Evolutionary conservation across 1,140 invertebrate species (phyloP).

Genomic region (Piezodorus guildinii): DNA sequence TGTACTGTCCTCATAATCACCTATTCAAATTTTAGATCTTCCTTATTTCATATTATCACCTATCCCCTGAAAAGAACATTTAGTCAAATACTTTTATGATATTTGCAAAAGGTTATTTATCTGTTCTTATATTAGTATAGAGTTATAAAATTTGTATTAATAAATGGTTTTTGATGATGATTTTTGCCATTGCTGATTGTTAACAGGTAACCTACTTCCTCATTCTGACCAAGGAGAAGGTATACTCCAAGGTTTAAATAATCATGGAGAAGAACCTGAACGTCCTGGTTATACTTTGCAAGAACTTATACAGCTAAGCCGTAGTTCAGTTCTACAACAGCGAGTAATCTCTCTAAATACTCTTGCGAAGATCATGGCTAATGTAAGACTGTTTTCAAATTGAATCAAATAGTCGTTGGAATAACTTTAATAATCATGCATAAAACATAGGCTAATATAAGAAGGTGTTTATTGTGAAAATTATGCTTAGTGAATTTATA

Average conservation of each 20-base stretch:
- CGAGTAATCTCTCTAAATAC: slow-evolving; percentile 63
- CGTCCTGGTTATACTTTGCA: slow-evolving; percentile 78
- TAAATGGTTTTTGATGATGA: background rate
- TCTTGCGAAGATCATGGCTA: slow-evolving; percentile 63
- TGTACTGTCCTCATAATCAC: no score
- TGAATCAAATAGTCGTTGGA: no score
- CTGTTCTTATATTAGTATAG: no score
- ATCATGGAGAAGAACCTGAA: slow-evolving; percentile 84
- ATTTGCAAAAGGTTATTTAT: no score
- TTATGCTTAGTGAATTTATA: no score
- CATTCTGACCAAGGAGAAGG: slow-evolving; percentile 48
- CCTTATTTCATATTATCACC: background rate
- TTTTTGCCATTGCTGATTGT: background rate
- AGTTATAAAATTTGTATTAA: no score
- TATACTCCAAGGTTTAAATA: slow-evolving; percentile 58
- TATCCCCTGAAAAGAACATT: background rate
- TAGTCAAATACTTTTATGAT: background rate
- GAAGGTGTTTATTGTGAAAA: no score
- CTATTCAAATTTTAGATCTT: background rate
- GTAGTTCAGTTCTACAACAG: slow-evolving; percentile 59
- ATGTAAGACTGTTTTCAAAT: slow-evolving; percentile 39
- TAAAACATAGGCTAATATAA: no score
- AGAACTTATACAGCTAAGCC: slow-evolving; percentile 67
- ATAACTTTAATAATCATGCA: no score
- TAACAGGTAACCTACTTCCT: slow-evolving; percentile 49